Percentiles rank a stretch among this genome's conserved stretches.
Conservation (phyloP, 1,140 invertebrate genomes). For the Brachystomella parvula region DNA sequence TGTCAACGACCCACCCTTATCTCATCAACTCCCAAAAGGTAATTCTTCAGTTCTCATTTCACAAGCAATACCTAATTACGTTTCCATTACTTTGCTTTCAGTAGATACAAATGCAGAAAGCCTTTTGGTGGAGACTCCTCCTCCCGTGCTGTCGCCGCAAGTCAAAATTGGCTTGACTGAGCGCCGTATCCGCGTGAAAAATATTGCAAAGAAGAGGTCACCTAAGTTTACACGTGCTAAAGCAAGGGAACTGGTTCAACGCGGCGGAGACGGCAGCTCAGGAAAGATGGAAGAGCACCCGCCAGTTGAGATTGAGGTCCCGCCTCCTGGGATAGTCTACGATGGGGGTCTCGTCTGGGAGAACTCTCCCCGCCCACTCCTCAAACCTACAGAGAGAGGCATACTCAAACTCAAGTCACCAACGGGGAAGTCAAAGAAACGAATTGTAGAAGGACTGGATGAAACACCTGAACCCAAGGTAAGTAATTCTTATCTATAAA, state of each 20-base stretch:
- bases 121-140: no score
- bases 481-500: not conserved
- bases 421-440: not conserved
- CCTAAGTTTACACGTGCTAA: not conserved
- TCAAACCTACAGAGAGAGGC: not conserved
- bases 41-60: no score
- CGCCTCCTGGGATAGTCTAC: not conserved
- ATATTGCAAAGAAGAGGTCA: no score
- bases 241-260: not conserved
- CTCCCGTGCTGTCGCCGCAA: no score
- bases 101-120: no score
- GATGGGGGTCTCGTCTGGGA: not conserved
- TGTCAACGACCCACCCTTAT: no score
- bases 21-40: no score
- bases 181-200: no score
- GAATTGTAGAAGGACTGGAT: not conserved
- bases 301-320: not conserved
- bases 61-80: no score
- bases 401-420: not conserved
- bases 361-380: not conserved
- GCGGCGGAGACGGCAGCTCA: not conserved
- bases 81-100: no score
- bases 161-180: no score
- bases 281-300: not conserved
- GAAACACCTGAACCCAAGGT: not conserved